A percentile compares a stretch with the other conserved stretches of the same genome.
Evolutionary conservation across 2,797 vertebrate genomes (phyloP).

Genomic region (Paedocypris micromegethes): DNA sequence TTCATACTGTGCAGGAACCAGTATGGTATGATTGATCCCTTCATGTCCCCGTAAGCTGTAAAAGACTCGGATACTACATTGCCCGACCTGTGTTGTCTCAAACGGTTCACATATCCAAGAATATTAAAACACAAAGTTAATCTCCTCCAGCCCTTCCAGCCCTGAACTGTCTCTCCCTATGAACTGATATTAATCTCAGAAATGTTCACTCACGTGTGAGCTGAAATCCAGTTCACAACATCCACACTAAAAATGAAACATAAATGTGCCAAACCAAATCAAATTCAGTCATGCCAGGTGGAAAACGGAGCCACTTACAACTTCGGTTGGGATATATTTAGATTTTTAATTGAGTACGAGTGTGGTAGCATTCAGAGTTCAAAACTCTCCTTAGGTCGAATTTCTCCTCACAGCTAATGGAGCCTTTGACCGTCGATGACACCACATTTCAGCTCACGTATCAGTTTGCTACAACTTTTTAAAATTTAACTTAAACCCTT

Average conservation of each 20-base stretch:
- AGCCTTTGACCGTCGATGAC: not conserved
- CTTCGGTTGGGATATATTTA: conserved; percentile 52
- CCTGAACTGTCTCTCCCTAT: conserved; percentile 62
- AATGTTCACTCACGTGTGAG: conserved; percentile 63
- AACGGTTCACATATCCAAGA: conserved; percentile 56
- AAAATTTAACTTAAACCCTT: not conserved
- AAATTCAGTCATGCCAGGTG: conserved; percentile 55
- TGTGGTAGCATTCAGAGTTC: not conserved
- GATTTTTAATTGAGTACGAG: conserved; percentile 33
- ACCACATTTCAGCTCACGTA: not conserved
- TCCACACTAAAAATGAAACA: conserved; percentile 62
- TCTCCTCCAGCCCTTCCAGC: conserved; percentile 53
- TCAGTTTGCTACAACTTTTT: not conserved
- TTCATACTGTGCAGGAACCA: no score
- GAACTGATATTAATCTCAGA: conserved; percentile 69
- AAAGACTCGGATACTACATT: conserved; percentile 35
- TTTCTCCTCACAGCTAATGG: not conserved
- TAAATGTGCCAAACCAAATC: conserved; percentile 55
- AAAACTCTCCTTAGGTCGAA: not conserved
- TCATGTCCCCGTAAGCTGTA: conserved; percentile 17
- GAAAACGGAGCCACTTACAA: conserved; percentile 54
- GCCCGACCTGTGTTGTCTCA: conserved; percentile 32
- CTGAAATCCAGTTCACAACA: conserved; percentile 70
- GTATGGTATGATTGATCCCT: not conserved
- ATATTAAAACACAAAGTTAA: conserved; percentile 56